Evolutionary conservation across 2,888 invertebrate genomes (phyloP).

Genomic region (Heliconius sara): DNA sequence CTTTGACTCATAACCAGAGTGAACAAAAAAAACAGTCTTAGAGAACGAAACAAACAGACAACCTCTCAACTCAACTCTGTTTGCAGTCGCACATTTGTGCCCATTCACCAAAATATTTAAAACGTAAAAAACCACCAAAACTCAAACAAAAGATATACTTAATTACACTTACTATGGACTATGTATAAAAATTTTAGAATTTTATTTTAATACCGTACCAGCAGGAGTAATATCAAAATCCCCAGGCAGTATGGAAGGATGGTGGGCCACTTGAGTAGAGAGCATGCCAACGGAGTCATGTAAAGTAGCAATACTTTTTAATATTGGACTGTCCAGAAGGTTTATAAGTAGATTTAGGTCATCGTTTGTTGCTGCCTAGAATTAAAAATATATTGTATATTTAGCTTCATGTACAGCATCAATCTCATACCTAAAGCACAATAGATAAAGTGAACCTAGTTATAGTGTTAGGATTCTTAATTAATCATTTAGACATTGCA

Average conservation of each 20-base stretch:
- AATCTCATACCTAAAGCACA: neutral
- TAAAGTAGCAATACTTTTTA: conserved; percentile 94
- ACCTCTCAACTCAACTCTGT: too few species aligned
- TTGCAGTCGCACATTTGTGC: too few species aligned
- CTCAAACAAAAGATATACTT: neutral
- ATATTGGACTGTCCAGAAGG: conserved; percentile 94
- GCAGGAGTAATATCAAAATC: conserved; percentile 96
- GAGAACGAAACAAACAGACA: too few species aligned
- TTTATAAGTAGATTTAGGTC: conserved; percentile 93
- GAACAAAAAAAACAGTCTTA: too few species aligned
- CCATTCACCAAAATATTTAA: too few species aligned
- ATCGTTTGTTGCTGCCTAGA: conserved; percentile 85
- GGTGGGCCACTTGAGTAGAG: conserved; percentile 93
- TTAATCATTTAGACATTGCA: too few species aligned
- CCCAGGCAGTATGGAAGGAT: conserved; percentile 95
- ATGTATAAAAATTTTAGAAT: conserved; percentile 2
- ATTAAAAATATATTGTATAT: conserved; percentile 43
- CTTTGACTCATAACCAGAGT: too few species aligned
- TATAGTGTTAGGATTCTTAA: neutral
- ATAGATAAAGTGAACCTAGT: neutral
- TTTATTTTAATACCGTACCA: conserved; percentile 69
- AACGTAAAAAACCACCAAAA: too few species aligned
- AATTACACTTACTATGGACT: neutral
- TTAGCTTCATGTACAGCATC: neutral
- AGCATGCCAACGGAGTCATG: conserved; percentile 95